A percentile compares a stretch with the other conserved stretches of the same genome.
Evolutionary conservation across 1,140 invertebrate genomes (phyloP).

Genomic region (Trichogramma pretiosum): DNA sequence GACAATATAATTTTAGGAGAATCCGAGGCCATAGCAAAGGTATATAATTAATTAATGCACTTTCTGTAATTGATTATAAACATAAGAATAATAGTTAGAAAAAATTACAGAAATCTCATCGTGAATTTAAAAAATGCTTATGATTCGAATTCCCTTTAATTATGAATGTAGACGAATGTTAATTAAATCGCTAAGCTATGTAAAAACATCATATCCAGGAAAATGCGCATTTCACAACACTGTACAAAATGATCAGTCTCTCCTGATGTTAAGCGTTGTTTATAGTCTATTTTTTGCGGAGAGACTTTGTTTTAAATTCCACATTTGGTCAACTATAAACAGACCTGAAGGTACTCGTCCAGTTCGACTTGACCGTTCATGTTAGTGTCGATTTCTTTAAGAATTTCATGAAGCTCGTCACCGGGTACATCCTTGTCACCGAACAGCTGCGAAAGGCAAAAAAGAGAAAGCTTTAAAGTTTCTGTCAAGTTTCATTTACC

Average conservation of each 20-base stretch:
- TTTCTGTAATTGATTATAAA: no score
- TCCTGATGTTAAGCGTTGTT: no score
- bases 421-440: slow-evolving; percentile 85
- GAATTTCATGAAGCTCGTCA: slow-evolving; percentile 93
- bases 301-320: slow-evolving; percentile 1
- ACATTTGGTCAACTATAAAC: slow-evolving; percentile 22
- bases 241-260: slow-evolving; percentile 9
- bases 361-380: slow-evolving; percentile 99
- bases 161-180: no score
- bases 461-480: slow-evolving; percentile 32
- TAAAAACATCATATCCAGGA: no score
- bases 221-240: slow-evolving; percentile 4
- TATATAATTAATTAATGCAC: no score
- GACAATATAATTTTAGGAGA: no score
- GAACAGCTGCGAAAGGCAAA: slow-evolving; percentile 60
- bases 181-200: no score
- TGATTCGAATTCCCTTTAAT: no score
- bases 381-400: slow-evolving; percentile 96
- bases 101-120: no score
- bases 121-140: no score
- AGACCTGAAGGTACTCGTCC: slow-evolving; percentile 96
- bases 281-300: neutral
- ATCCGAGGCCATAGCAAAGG: no score
- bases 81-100: no score
- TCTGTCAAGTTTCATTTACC: slow-evolving; percentile 47